Conservation (phyloP, 2,888 invertebrate species). For the Lycia hirtaria region DNA sequence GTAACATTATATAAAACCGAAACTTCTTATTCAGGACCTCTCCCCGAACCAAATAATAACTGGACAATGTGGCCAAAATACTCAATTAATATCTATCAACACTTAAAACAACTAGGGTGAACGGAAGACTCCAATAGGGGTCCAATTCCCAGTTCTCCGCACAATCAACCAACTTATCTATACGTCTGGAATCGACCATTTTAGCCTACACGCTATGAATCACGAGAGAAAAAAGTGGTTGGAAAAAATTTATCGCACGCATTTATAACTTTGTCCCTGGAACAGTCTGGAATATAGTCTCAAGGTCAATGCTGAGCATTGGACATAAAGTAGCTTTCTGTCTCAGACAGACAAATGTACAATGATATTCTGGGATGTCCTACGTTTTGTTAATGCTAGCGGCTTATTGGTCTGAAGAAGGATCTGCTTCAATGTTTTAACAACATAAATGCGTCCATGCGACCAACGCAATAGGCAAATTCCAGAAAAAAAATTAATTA, state of each 20-base stretch:
- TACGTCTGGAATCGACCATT: conserved; percentile 21
- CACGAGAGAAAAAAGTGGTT: conserved; percentile 17
- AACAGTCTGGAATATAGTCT: conserved; percentile 14
- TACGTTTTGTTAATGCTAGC: neutral
- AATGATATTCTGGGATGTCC: neutral
- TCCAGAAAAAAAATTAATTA: too few species aligned
- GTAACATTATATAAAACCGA: too few species aligned
- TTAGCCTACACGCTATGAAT: conserved; percentile 18
- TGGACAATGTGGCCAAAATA: too few species aligned
- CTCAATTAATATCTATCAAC: conserved; percentile 6
- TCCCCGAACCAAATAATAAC: too few species aligned
- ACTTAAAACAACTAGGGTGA: conserved; percentile 10
- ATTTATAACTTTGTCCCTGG: conserved; percentile 13
- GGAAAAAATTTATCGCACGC: conserved; percentile 11
- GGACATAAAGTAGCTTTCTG: conserved; percentile 1
- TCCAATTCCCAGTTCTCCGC: neutral
- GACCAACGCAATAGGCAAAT: too few species aligned
- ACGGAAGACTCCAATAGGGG: conserved; percentile 2
- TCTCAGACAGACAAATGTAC: neutral
- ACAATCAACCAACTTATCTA: conserved; percentile 21
- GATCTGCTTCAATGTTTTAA: too few species aligned
- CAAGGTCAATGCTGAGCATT: conserved; percentile 15
- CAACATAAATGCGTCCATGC: too few species aligned
- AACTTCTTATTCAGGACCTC: too few species aligned
- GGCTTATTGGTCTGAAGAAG: neutral